Base-by-base conservation (phyloP, 1,140 invertebrate species). In the Cyclargus thomasi region DNA sequence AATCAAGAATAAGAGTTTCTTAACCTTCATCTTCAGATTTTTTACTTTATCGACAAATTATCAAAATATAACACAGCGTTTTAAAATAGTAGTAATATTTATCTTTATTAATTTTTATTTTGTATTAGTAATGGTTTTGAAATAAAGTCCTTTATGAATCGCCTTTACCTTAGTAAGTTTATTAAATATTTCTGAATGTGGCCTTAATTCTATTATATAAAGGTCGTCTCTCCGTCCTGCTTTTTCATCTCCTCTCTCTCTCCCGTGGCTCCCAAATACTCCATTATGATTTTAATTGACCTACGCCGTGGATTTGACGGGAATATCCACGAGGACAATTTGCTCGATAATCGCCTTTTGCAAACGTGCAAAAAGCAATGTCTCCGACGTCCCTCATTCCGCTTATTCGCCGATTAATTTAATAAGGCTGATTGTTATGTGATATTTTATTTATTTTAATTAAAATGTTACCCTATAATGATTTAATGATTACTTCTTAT, bases 201-300 rank as follows among this genome's bases (percentile, higher is more conserved):
- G 29, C 29, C 29, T 69, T 74, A 67, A 74, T 72, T 76, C 72
- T 68, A 70, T 72, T 67, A 67, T 55, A 62, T 36, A 67, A 62
- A 23, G 55, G 57, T 29, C 65, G 16, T 23, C 11, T 35, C 0
- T 47, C 14, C 39, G 5, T 47, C 29, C 29, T 8, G 29, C 29
- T 47, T 16, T 1, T 14, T 14, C 36, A 39, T 39, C 36, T 8
- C 36, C 36, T 20, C 55, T 16, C 65, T 53, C 53, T 35, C 65
- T 17, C 55, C 10, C 53, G 35, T 23, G 21, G 67, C 74, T 66
- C 76, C 78, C 72, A 81, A 82, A 83, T 78, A 80, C 77, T 78
- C 78, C 79, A 86, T 86, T 86, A 84, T 81, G 77, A 83, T 86
- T 84, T 83, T 83, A 86, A 86, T 86, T 86, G 83, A 84, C 73